These are phyloP conservation scores for Novumbra hubbsi DNA, from an alignment of 2,797 vertebrate genomes.

Conservation along the genomic window DNA sequence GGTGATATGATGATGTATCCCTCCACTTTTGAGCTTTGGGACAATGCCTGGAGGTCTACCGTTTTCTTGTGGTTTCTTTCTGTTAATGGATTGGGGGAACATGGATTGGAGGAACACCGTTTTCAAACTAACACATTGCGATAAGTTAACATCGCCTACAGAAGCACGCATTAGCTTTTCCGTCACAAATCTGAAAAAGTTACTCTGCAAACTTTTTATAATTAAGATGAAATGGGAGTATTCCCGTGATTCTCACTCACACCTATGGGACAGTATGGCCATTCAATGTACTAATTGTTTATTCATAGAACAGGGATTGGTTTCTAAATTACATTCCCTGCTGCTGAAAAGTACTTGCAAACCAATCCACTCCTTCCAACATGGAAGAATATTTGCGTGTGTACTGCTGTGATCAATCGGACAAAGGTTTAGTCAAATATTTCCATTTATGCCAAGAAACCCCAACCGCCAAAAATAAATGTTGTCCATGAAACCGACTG, in stretches of 20 bases:
- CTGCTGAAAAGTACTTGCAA: too few relatives aligned
- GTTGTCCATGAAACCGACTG: too few relatives aligned
- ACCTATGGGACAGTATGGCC: too few relatives aligned
- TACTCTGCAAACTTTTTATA: neutral
- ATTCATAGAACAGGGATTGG: too few relatives aligned
- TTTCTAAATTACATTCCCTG: too few relatives aligned
- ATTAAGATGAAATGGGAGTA: neutral
- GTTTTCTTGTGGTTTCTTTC: conserved; percentile 39
- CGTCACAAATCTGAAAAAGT: neutral
- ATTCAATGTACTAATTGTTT: too few relatives aligned
- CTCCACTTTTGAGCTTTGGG: conserved; percentile 19
- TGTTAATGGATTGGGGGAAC: conserved; percentile 24
- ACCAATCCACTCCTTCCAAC: too few relatives aligned
- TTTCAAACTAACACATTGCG: conserved; percentile 10
- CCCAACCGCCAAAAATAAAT: too few relatives aligned
- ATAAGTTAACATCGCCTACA: neutral
- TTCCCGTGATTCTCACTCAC: neutral
- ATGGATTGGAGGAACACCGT: neutral
- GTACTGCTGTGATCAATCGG: too few relatives aligned
- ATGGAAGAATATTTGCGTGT: too few relatives aligned
- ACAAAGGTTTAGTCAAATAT: too few relatives aligned
- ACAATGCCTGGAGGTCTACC: conserved; percentile 19
- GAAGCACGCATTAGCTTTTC: neutral
- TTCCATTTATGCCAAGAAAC: too few relatives aligned
- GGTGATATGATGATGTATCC: neutral